phyloP scores from a whole-genome alignment of 1,140 invertebrate genomes.

The Pogonognathellus flavescens region DNA sequence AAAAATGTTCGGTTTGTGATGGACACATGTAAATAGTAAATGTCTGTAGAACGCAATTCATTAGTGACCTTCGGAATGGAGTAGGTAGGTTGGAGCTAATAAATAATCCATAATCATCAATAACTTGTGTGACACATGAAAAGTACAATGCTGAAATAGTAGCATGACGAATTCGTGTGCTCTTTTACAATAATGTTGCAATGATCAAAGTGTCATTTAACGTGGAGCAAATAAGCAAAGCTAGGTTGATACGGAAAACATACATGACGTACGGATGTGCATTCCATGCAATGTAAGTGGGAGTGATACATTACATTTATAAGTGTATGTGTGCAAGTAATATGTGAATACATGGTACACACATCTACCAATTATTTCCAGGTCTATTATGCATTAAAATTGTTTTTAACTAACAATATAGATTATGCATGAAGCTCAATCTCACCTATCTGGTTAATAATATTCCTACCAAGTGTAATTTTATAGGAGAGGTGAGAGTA shows the following conservation, averaged over 20 bases:
- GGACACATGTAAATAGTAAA: neutral
- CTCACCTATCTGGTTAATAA: too few species aligned
- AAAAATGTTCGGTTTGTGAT: neutral
- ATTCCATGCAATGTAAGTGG: neutral
- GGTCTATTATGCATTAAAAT: neutral
- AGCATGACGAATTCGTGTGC: constrained; percentile 3
- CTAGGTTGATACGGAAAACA: constrained; percentile 21
- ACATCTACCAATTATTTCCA: neutral
- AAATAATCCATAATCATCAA: neutral
- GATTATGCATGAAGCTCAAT: too few species aligned
- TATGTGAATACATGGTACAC: neutral
- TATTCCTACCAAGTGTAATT: too few species aligned
- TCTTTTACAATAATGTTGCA: neutral
- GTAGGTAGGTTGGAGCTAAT: too few species aligned
- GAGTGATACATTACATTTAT: neutral
- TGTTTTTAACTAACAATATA: neutral
- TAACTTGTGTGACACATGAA: constrained; percentile 1
- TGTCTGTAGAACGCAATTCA: neutral
- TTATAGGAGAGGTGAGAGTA: too few species aligned
- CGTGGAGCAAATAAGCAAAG: neutral
- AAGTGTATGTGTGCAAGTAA: neutral
- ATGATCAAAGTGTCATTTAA: neutral
- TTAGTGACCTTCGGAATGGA: neutral
- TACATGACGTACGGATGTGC: neutral
- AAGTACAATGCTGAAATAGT: constrained; percentile 9